Evolutionary conservation across 2,888 invertebrate species (phyloP), one percentile per base, ranked within the genome.

Genomic region (Drosophila mercatorum): DNA sequence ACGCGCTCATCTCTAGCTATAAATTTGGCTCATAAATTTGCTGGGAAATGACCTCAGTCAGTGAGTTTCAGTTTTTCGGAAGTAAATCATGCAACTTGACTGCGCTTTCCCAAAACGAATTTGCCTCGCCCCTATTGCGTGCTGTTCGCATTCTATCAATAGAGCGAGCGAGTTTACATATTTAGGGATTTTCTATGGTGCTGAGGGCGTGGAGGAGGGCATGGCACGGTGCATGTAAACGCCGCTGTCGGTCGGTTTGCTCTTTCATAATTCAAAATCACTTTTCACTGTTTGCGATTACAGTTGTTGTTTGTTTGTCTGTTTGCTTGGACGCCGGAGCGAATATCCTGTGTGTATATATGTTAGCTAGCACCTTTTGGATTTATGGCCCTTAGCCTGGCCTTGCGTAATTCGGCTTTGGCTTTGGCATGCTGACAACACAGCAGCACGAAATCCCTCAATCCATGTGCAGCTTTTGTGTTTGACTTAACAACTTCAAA

Each of bases 251-350:
- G 67, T 88, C 81, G 22, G 22, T 22, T 22, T 78, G 65, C 80
- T 63, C 69, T 78, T 86, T 81, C 84, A 88, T 88, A 86, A 83
- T 79, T 87, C 82, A 84, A 87, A 88, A 88, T 88, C 84, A 81
- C 77, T 80, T 80, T 80, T 69, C 75, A 71, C 66, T 74, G 55
- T 62, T 58, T 58, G 70, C 72, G 78, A 38, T 64, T 56, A 56
- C 70, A 66, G 68, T 64, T 74, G 65, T 58, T 47, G 46, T 7
- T 14, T 47, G 14, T 47, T 47, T 28, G 47, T 31, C 52, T 78
- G 63, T 65, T 68, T 66, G 52, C 47, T 70, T 71, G 67, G 56
- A 56, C 40, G 53, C 47, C 58, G 31, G 26, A 53, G 67, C 47
- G 51, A 52, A 17, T 59, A 57, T 73, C 31, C 59, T 59, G 41